These are phyloP conservation scores for Caenorhabditis sp. DNA, from an alignment of 2,888 invertebrate species.

Conservation along the genomic window DNA sequence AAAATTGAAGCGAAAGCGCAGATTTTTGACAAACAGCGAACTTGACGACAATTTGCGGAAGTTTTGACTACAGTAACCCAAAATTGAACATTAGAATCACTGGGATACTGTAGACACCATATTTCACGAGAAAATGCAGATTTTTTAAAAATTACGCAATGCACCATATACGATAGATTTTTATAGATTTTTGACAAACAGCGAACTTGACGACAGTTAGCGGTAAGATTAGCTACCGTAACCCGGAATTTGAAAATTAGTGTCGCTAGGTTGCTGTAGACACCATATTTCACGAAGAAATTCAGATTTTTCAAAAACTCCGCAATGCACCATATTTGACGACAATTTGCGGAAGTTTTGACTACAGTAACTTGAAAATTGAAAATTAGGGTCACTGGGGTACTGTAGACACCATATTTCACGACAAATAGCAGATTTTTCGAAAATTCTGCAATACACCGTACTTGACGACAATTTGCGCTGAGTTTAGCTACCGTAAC, in stretches of 20 bases:
- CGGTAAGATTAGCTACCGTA: neutral
- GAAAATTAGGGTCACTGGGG: no score
- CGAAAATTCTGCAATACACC: neutral
- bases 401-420: neutral
- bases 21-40: neutral
- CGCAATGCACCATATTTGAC: no score
- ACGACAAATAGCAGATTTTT: neutral
- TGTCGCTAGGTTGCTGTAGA: no score
- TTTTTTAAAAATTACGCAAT: no score
- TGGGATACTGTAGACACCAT: neutral
- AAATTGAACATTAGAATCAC: no score
- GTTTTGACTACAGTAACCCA: neutral
- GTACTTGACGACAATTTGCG: neutral
- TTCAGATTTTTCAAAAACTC: neutral
- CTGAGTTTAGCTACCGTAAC: neutral
- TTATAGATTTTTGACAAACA: no score
- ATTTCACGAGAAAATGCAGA: neutral
- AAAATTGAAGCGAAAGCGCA: neutral
- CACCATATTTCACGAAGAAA: neutral
- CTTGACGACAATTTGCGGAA: no score
- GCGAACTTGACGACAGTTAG: no score
- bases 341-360: no score
- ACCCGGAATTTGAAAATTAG: neutral
- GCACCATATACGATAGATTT: no score
- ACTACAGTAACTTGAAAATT: neutral